Conservation (phyloP, 2,797 vertebrate species). For the Anisognathus igniventris region DNA sequence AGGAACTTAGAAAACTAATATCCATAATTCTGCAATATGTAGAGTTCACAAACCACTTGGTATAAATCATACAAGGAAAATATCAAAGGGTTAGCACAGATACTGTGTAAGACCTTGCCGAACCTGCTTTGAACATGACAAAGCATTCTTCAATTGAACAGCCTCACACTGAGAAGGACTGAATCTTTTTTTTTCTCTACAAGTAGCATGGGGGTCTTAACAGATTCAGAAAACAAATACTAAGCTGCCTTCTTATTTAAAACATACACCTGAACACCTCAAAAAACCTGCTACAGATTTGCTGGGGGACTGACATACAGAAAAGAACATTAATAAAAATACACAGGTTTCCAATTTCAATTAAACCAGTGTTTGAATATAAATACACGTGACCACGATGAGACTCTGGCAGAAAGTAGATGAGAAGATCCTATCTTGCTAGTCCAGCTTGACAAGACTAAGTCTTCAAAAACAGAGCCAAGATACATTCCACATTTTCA, state of each 20-base stretch:
- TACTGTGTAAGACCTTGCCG: background rate
- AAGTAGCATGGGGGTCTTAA: background rate
- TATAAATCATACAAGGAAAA: background rate
- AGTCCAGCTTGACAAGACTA: background rate
- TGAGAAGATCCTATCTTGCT: background rate
- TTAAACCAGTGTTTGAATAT: background rate
- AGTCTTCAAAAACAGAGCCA: background rate
- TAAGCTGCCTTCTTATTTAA: background rate
- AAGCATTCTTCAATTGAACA: background rate
- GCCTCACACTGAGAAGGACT: background rate
- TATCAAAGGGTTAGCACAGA: background rate
- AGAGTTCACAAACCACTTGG: background rate
- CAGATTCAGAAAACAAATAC: background rate
- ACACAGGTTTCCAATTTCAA: background rate
- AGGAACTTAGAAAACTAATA: background rate
- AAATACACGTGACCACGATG: background rate
- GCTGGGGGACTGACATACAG: background rate
- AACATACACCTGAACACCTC: background rate
- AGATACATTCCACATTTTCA: background rate
- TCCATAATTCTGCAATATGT: background rate
- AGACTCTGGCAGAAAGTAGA: background rate
- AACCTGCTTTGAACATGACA: background rate
- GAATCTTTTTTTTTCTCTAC: background rate
- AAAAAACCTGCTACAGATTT: background rate
- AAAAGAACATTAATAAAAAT: background rate